Conservation (phyloP, 2,888 invertebrate genomes). For the Drosophila affinis region DNA sequence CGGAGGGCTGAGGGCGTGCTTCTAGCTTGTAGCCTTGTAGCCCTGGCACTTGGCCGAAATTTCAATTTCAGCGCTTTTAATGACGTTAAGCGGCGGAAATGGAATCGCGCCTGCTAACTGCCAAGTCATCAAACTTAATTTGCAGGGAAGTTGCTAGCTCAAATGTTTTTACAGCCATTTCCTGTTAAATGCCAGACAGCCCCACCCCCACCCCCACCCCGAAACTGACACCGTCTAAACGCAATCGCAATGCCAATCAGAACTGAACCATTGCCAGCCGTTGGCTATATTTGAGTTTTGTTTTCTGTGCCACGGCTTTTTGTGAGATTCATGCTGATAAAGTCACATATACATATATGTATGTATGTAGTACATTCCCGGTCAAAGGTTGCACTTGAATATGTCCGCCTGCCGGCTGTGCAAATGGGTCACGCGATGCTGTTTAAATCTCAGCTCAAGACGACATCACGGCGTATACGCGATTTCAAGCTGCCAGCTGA, state of each 20-base stretch:
- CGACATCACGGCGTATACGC: slow-evolving; percentile 51
- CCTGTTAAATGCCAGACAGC: slow-evolving; percentile 51
- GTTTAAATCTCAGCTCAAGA: slow-evolving; percentile 41
- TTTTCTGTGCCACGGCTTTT: slow-evolving; percentile 58
- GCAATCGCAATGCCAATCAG: slow-evolving; percentile 37
- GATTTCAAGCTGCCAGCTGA: slow-evolving; percentile 47
- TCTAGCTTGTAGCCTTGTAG: slow-evolving; percentile 11
- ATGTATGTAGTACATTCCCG: slow-evolving; percentile 8
- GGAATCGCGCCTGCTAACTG: slow-evolving; percentile 62
- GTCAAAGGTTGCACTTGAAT: slow-evolving; percentile 24
- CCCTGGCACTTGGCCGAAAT: slow-evolving; percentile 31
- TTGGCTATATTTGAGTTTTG: slow-evolving; percentile 37
- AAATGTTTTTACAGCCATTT: slow-evolving; percentile 73
- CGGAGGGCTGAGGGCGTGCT: not conserved
- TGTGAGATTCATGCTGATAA: slow-evolving; percentile 56
- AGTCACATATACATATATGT: slow-evolving; percentile 17
- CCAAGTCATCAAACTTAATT: slow-evolving; percentile 74
- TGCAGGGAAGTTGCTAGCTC: slow-evolving; percentile 60
- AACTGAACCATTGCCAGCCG: slow-evolving; percentile 11
- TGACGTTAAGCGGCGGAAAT: slow-evolving; percentile 72
- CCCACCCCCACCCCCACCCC: not conserved
- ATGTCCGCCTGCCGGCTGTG: slow-evolving; percentile 30
- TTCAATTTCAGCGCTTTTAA: slow-evolving; percentile 73
- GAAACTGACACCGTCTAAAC: not conserved
- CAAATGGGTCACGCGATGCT: slow-evolving; percentile 55